A percentile compares a stretch with the other conserved stretches of the same genome.
These are phyloP conservation scores for Eurosta solidaginis DNA, from an alignment of 1,140 invertebrate genomes.

Conservation along the genomic window DNA sequence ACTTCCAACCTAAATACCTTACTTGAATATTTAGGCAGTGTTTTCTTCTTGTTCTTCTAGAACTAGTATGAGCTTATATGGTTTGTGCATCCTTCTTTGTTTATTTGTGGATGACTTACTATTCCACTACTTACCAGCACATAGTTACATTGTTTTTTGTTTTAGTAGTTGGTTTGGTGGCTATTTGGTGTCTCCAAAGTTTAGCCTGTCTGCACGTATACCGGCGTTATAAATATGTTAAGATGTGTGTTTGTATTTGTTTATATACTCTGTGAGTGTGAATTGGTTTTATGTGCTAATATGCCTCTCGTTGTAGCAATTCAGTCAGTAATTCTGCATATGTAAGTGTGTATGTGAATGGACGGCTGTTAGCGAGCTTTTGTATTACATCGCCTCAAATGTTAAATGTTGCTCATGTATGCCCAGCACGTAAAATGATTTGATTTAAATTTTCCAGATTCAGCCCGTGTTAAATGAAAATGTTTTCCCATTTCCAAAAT, in stretches of 20 bases:
- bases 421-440: conserved; percentile 56
- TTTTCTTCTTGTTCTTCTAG: no score
- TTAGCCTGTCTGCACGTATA: neutral
- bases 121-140: neutral
- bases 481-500: conserved; percentile 15
- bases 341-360: no score
- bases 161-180: neutral
- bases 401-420: conserved; percentile 41
- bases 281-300: conserved; percentile 30
- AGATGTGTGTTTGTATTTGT: neutral
- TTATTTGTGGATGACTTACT: neutral
- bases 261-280: neutral
- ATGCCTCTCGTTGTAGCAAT: no score
- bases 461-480: conserved; percentile 36
- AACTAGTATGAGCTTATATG: no score
- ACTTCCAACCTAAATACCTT: no score
- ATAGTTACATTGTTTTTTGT: neutral
- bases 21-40: no score
- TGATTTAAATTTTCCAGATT: conserved; percentile 59
- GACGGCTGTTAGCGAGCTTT: conserved; percentile 6
- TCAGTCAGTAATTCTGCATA: neutral
- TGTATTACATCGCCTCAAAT: neutral
- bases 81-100: neutral
- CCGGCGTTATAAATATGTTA: neutral
- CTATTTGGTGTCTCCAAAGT: neutral